A percentile compares a stretch with the other conserved stretches of the same genome.
These are phyloP conservation scores for Danio choprae DNA, from an alignment of 2,797 vertebrate genomes.

Conservation along the genomic window DNA sequence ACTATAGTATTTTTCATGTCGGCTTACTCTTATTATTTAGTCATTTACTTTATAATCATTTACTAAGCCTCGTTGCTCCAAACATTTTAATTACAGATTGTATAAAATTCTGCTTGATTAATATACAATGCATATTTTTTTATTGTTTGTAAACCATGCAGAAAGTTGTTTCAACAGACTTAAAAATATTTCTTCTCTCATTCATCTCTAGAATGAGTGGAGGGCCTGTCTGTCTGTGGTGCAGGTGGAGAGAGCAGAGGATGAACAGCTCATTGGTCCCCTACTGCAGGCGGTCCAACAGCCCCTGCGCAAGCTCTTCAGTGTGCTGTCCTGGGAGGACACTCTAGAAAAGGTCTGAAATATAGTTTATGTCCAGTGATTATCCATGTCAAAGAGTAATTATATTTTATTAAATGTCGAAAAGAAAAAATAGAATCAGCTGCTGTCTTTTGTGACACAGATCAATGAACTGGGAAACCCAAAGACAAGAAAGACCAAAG, in stretches of 20 bases:
- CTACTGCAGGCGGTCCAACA: slow-evolving; percentile 77
- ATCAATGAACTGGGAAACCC: slow-evolving; percentile 75
- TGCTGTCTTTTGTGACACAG: slow-evolving; percentile 57
- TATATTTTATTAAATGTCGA: background rate
- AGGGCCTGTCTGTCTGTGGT: slow-evolving; percentile 80
- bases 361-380: background rate
- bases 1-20: no score
- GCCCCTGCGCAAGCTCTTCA: slow-evolving; percentile 85
- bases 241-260: slow-evolving; percentile 75
- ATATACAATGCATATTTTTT: background rate
- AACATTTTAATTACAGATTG: background rate
- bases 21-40: no score
- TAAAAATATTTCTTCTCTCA: background rate
- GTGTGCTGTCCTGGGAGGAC: slow-evolving; percentile 74
- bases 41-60: background rate
- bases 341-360: slow-evolving; percentile 80
- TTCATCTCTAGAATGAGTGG: slow-evolving; percentile 82
- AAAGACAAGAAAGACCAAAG: slow-evolving; percentile 71
- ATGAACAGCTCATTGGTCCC: slow-evolving; percentile 77
- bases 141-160: background rate
- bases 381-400: background rate
- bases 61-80: background rate
- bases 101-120: background rate
- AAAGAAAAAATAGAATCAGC: background rate
- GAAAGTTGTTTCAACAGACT: background rate